Evolutionary conservation across 2,888 invertebrate genomes (phyloP).

Genomic region (Ellobium chinense): DNA sequence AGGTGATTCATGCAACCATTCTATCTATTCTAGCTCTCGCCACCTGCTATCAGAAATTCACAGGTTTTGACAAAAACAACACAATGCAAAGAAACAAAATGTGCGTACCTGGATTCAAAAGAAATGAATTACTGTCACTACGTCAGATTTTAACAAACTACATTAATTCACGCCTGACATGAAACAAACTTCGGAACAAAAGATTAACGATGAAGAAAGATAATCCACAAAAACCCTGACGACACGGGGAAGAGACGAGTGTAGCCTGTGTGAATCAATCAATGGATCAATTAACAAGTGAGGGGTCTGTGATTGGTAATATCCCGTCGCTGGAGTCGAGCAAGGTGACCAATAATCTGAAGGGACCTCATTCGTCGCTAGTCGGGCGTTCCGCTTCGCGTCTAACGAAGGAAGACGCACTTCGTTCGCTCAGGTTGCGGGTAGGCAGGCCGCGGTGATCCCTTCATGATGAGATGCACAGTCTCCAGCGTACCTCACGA

Average conservation of each 20-base stretch:
- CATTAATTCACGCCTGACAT: too few species aligned
- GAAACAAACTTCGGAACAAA: too few species aligned
- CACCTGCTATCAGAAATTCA: too few species aligned
- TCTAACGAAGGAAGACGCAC: background rate
- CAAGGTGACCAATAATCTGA: slow-evolving; percentile 21
- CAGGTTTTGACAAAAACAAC: too few species aligned
- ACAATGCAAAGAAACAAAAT: too few species aligned
- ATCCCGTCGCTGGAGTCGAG: background rate
- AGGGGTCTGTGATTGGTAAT: background rate
- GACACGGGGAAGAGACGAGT: background rate
- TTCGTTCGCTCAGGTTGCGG: background rate
- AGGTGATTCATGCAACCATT: too few species aligned
- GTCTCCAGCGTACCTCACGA: too few species aligned
- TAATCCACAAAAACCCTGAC: slow-evolving; percentile 10
- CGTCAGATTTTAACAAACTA: too few species aligned
- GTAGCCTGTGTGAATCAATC: background rate
- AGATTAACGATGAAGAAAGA: background rate
- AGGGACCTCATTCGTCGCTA: slow-evolving; percentile 13
- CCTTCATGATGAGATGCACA: too few species aligned
- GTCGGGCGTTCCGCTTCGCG: background rate
- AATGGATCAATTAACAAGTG: slow-evolving; percentile 4
- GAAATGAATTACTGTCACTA: too few species aligned
- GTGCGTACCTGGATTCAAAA: too few species aligned
- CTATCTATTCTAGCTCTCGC: too few species aligned
- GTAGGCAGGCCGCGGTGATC: background rate